These are phyloP conservation scores for Atopsyche davidsoni DNA, from an alignment of 1,140 invertebrate species.

Conservation along the genomic window DNA sequence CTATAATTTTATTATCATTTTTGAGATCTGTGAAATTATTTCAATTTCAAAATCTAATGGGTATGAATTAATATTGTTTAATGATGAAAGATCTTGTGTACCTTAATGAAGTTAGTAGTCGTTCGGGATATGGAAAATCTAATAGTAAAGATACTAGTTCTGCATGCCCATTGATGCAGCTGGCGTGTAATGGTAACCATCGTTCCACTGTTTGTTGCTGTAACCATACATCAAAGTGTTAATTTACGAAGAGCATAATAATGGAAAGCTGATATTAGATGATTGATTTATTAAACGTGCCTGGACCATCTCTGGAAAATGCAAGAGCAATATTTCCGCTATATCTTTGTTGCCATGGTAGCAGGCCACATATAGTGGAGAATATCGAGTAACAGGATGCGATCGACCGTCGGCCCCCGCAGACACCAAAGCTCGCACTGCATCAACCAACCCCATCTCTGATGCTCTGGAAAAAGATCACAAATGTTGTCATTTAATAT, in stretches of 20 bases:
- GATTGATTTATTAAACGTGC: constrained; percentile 39
- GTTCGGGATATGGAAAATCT: constrained; percentile 73
- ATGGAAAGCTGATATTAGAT: no score
- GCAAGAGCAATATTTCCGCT: constrained; percentile 67
- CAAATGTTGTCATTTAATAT: no score
- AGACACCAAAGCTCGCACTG: constrained; percentile 73
- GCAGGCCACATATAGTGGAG: constrained; percentile 86
- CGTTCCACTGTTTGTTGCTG: constrained; percentile 81
- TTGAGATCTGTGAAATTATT: no score
- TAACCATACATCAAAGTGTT: constrained; percentile 31
- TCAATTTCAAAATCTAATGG: no score
- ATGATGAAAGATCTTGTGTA: constrained; percentile 35
- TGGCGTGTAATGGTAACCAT: constrained; percentile 89
- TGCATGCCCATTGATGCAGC: constrained; percentile 81
- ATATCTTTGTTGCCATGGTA: constrained; percentile 80
- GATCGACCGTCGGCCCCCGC: constrained; percentile 78
- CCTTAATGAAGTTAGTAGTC: constrained; percentile 61
- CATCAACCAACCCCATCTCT: constrained; percentile 73
- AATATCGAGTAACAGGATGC: constrained; percentile 86
- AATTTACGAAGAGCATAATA: constrained; percentile 1
- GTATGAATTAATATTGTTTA: no score
- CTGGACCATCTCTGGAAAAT: constrained; percentile 64
- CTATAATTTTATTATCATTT: no score
- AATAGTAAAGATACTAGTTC: constrained; percentile 71
- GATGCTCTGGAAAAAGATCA: constrained; percentile 55